Base-by-base conservation (phyloP, 2,888 invertebrate genomes). In the Folsomia manolachei region DNA sequence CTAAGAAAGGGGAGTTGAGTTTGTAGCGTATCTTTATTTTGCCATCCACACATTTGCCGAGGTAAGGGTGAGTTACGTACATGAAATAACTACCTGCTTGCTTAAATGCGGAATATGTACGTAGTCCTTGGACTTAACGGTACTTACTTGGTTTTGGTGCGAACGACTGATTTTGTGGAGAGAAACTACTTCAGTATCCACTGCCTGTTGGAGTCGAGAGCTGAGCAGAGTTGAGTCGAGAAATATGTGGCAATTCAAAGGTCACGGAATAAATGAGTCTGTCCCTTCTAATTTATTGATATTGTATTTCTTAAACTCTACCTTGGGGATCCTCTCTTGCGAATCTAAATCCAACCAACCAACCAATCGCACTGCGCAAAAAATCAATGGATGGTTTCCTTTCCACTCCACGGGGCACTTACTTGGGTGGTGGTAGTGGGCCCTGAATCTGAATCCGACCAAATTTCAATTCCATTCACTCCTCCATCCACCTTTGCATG, bases 291-390 rank as follows among this genome's bases (percentile, higher is more conserved):
- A 66, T 66, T 27, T 66, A 66, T 66, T 66, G 65, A 66, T 39
- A 66, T 66, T 66, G 65, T 66, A 66, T 66, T 66, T 27, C 63
- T 63, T 63, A 63, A 63, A 63, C 63, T 63, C 63, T 27, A 63
- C 63, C 27, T 63, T 63, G 27, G 63, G 63, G 63, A 63, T 63
- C 27, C 21, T 56, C n/a, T 19, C 21, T 18, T 7, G 7, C 56
- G 7, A 7, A 14, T 14, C 7, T n/a, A 19, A 7, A n/a, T 14
- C 4, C 19, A 4, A 14, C 7, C 7, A 56, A 4, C 56, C 56
- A 39, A 39, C 39, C 39, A 62, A 62, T 62, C 62, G 62, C 62
- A 62, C 19, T 62, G 62, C 62, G 62, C 62, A 62, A 62, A 62
- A 56, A 62, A 62, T 39, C 39, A 39, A 39, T 39, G 39, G 14